Conservation (phyloP, 1,140 invertebrate genomes). For the Rhopalosiphum maidis region DNA sequence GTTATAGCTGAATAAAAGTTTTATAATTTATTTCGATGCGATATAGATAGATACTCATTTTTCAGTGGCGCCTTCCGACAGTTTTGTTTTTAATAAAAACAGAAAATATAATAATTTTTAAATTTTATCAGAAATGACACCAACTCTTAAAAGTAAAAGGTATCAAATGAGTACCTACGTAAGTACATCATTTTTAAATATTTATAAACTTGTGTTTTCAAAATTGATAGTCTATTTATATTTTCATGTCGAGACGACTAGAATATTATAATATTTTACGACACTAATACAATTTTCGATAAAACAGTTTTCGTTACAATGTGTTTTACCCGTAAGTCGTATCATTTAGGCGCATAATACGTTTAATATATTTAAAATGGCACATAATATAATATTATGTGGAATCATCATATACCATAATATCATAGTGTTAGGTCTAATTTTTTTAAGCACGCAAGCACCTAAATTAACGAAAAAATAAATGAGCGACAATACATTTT, state of each 20-base stretch:
- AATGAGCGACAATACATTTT: neutral
- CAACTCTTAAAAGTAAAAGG: neutral
- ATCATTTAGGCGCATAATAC: no score
- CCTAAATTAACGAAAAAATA: neutral
- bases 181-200: no score
- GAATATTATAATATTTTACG: no score
- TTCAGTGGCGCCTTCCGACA: neutral
- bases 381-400: no score
- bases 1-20: conserved; percentile 18
- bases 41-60: neutral
- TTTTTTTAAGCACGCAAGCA: neutral
- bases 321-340: no score
- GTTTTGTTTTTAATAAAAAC: conserved; percentile 24
- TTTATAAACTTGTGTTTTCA: no score
- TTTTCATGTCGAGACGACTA: no score
- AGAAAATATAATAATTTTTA: conserved; percentile 15
- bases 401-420: no score
- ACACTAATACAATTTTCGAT: no score
- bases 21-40: conserved; percentile 25
- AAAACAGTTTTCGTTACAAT: no score
- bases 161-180: neutral
- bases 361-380: no score
- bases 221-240: no score
- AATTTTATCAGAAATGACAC: neutral
- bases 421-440: neutral